Base-by-base conservation (phyloP, 2,113 vertebrate genomes). In the Falcunculus frontatus region DNA sequence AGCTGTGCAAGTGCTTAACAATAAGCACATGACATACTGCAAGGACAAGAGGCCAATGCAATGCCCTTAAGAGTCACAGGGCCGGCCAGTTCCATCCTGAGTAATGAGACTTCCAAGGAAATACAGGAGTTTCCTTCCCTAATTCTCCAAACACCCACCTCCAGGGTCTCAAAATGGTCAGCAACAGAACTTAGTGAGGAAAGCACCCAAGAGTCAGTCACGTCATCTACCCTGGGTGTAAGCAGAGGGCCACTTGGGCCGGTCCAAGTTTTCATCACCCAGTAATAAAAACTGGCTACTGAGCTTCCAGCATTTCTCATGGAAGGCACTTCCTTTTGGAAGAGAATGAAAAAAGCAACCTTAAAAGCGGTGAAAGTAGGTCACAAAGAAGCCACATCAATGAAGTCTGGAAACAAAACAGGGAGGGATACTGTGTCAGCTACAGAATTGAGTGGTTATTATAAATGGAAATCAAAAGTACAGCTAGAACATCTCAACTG, bases 341-440 rank as follows among this genome's bases (percentile, higher is more conserved):
- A 90, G 16, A 16, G 64, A 94, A 91, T 88, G 23, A 70, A 84
- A 80, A 95, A 87, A 69, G 56, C 65, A 76, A 88, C 78, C 64
- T 87, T 91, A 32, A 86, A 86, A 85, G 82, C 0, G 0, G 26
- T 67, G 33, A 50, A 95, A 94, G 76, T 73, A 95, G 87, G 89
- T 92, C 90, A 93, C 76, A 64, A 84, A 87, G 68, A 89, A 96
- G 87, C 90, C 89, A 78, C 78, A 91, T 91, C 83, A 84, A 52
- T 83, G 37, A 63, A 87, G 67, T 11, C 55, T 84, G 50, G 59
- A 75, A 94, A 93, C 30, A 85, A 93, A 87, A 79, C 62, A 70
- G 56, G 75, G 81, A 84, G 75, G 78, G 55, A 81, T 85, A 64
- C 33, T 59, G 6, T 55, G 92, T 62, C 87, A 94, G 52, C 70